A percentile compares a stretch with the other conserved stretches of the same genome.
Evolutionary conservation across 2,113 vertebrate genomes (phyloP).

Genomic region (Poecilia latipinna): DNA sequence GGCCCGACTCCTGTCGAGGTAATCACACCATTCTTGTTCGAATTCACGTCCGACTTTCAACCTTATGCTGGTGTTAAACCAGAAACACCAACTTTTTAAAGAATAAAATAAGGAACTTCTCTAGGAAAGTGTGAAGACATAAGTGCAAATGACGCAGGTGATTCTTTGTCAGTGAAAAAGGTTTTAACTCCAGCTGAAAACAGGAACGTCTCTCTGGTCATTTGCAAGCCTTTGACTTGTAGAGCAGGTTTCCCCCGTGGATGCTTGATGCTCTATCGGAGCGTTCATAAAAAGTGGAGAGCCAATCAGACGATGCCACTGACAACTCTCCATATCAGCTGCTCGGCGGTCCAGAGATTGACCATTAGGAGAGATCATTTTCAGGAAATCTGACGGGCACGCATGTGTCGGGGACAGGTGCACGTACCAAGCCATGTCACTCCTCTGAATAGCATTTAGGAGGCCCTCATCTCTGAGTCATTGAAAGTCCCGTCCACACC

Average conservation of each 20-base stretch:
- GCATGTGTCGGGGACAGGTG: constrained; percentile 45
- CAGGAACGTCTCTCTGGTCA: not conserved
- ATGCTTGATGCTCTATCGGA: not conserved
- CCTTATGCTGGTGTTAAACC: not conserved
- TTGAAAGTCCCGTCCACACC: constrained; percentile 49
- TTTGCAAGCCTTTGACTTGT: not conserved
- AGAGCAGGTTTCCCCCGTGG: not conserved
- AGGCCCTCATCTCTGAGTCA: constrained; percentile 37
- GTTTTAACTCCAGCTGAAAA: not conserved
- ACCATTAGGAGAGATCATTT: constrained; percentile 15
- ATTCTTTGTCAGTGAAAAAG: not conserved
- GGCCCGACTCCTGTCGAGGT: constrained; percentile 10
- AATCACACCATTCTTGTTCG: not conserved
- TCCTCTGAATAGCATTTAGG: constrained; percentile 44
- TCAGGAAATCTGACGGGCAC: not conserved
- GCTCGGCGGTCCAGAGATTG: not conserved
- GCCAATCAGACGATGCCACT: not conserved
- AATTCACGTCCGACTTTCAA: not conserved
- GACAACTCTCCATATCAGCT: not conserved
- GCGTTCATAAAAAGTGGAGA: not conserved
- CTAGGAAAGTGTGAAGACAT: not conserved
- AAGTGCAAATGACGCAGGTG: not conserved
- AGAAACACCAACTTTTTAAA: not conserved
- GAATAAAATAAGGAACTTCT: not conserved
- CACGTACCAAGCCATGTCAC: constrained; percentile 8